Base-by-base conservation (phyloP, 2,113 vertebrate species). In the Scalopus aquaticus region DNA sequence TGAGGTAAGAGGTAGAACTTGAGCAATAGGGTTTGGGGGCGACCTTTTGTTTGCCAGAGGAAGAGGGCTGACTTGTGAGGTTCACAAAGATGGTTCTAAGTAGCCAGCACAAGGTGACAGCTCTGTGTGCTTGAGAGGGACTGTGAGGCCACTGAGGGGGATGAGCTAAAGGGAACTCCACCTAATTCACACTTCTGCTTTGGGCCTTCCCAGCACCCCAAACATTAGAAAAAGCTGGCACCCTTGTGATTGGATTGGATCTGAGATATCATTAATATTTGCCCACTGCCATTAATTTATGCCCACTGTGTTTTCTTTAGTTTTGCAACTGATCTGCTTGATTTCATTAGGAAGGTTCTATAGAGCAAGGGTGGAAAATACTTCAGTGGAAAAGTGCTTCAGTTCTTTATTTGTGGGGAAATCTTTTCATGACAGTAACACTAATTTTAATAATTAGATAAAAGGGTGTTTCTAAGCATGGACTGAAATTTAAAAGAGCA, bases 391-490 rank as follows among this genome's bases (percentile, higher is more conserved):
- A 96, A 95, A 79, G 60, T 82, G 11, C 35, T 89, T 87, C 60
- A 28, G 60, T 28, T 86, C 20, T 85, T 88, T 72, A 51, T 69
- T 73, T 80, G 37, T 72, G 94, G 86, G 37, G 42, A 86, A 91
- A n/a, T 2, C 3, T 67, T 84, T 95, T 67, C 6, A 35, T 90
- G 42, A 90, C 26, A 77, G 44, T 62, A 46, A 64, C 4, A 35
- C 15, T 70, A 72, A 51, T 80, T 81, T 73, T 81, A 32, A 94
- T 74, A 54, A 46, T 35, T 88, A 69, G 28, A 24, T 11, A 85
- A 64, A 88, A 83, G 10, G 4, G 12, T 11, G 16, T 72, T 88
- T 74, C 54, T 28, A 69, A 70, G 10, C 87, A 51, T 26, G 26
- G 19, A 35, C 22, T 81, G 17, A 74, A 93, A 62, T 60, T 73